A percentile compares a stretch with the other conserved stretches of the same genome.
These are phyloP conservation scores for Borostomias antarcticus DNA, from an alignment of 2,797 vertebrate genomes.

Conservation along the genomic window DNA sequence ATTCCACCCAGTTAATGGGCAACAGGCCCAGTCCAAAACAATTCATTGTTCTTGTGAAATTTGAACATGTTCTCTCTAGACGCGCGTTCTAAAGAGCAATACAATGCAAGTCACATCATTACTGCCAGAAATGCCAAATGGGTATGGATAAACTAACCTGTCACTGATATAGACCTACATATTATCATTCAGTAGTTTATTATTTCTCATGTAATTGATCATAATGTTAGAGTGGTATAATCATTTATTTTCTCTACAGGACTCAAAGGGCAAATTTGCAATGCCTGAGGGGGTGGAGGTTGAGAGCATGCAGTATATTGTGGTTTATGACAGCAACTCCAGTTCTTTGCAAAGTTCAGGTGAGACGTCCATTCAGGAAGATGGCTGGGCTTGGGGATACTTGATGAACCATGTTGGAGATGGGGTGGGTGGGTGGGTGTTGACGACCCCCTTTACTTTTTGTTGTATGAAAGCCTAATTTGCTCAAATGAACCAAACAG, in stretches of 20 bases:
- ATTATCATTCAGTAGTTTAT: background rate
- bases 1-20: background rate
- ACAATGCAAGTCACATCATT: constrained; percentile 80
- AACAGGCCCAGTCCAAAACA: background rate
- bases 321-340: constrained; percentile 83
- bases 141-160: constrained; percentile 62
- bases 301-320: constrained; percentile 78
- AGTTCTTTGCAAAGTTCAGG: constrained; percentile 58
- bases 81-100: constrained; percentile 79
- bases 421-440: no score
- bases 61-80: constrained; percentile 70
- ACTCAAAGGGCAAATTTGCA: constrained; percentile 62
- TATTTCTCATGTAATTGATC: background rate
- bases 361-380: constrained; percentile 18
- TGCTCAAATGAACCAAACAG: background rate
- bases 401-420: no score
- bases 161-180: background rate
- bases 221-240: background rate
- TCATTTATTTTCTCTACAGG: constrained; percentile 58
- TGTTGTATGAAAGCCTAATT: no score
- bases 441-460: no score
- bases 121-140: constrained; percentile 77
- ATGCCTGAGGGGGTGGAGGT: constrained; percentile 75
- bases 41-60: background rate
- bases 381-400: no score